Evolutionary conservation across 2,888 invertebrate species (phyloP).

Genomic region (Junonia oenone): DNA sequence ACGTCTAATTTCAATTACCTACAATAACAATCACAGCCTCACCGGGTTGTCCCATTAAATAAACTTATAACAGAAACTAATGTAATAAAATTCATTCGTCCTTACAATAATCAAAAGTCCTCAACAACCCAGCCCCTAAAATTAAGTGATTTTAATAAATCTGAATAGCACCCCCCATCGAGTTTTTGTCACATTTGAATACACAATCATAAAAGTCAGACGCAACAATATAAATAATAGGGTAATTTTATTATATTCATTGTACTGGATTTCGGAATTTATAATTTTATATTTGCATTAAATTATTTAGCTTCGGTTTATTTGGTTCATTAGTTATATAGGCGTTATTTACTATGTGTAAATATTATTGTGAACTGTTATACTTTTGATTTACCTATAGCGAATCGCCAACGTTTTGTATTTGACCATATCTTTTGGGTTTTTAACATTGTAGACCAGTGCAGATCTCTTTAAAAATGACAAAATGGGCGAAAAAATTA

Average conservation of each 20-base stretch:
- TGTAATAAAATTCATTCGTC: background rate
- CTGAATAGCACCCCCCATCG: constrained; percentile 30
- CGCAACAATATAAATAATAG: constrained; percentile 22
- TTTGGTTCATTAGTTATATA: background rate
- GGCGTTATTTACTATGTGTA: background rate
- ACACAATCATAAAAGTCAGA: constrained; percentile 29
- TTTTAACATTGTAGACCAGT: too few species aligned
- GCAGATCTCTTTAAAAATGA: too few species aligned
- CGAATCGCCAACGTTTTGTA: too few species aligned
- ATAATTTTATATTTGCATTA: background rate
- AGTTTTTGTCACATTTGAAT: constrained; percentile 33
- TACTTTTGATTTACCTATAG: too few species aligned
- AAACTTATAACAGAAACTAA: background rate
- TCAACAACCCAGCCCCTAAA: constrained; percentile 8
- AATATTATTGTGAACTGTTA: background rate
- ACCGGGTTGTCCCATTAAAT: background rate
- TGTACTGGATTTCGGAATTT: constrained; percentile 10
- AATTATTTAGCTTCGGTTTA: background rate
- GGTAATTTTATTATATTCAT: constrained; percentile 31
- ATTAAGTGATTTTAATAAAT: constrained; percentile 28
- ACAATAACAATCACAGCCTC: background rate
- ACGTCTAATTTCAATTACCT: background rate
- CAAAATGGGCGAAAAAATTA: too few species aligned
- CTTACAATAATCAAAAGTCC: background rate
- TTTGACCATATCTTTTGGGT: too few species aligned